Conservation (phyloP, 2,113 vertebrate species). For the Trematomus loennbergii region DNA sequence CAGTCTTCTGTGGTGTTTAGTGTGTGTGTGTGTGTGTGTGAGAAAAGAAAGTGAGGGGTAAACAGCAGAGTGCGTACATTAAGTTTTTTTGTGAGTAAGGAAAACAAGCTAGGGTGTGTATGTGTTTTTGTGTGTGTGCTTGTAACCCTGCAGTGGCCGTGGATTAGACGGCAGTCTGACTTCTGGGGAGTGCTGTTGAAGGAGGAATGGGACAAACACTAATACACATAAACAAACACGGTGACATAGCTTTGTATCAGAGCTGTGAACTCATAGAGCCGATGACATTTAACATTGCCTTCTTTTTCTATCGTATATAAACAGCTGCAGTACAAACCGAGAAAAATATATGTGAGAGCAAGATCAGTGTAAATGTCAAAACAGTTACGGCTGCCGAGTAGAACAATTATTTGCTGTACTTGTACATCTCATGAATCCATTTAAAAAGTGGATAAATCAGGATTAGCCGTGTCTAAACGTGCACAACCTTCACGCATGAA, state of each 20-base stretch:
- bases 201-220: constrained; percentile 34
- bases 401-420: not conserved
- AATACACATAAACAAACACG: constrained; percentile 11
- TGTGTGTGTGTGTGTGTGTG: not conserved
- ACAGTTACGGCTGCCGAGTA: not conserved
- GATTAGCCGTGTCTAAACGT: not conserved
- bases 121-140: constrained; percentile 23
- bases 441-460: not conserved
- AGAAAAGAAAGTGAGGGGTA: constrained; percentile 16
- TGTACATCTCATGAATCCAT: not conserved
- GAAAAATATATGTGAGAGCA: not conserved
- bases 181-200: constrained; percentile 22
- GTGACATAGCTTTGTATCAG: constrained; percentile 20
- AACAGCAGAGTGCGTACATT: constrained; percentile 19
- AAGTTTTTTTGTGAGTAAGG: constrained; percentile 34
- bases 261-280: not conserved
- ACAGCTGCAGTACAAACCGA: not conserved
- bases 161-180: constrained; percentile 39
- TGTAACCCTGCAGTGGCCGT: constrained; percentile 34
- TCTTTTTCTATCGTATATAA: not conserved
- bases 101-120: constrained; percentile 36
- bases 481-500: not conserved
- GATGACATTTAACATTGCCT: not conserved
- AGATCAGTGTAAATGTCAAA: not conserved
- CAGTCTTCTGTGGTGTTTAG: too few species aligned